These are phyloP conservation scores for Pseudorasbora parva DNA, from an alignment of 2,113 vertebrate species.

Conservation along the genomic window DNA sequence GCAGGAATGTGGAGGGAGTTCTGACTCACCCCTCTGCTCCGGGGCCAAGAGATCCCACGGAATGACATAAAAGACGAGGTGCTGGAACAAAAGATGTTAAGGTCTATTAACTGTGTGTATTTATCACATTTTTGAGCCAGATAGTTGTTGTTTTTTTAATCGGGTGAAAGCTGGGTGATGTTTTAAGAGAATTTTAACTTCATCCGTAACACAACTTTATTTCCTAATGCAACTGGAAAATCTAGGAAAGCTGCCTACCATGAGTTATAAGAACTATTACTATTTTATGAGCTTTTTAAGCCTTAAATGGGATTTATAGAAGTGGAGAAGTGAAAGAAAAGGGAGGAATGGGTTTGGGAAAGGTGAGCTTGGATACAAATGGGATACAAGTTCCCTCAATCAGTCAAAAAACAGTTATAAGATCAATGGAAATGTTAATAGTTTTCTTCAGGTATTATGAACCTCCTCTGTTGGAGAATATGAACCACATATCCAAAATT, in stretches of 20 bases:
- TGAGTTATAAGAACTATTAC: neutral
- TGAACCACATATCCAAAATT: too few species aligned
- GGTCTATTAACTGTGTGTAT: conserved; percentile 40
- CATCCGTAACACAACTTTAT: conserved; percentile 55
- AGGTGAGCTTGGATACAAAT: neutral
- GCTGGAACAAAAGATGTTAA: conserved; percentile 49
- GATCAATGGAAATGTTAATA: too few species aligned
- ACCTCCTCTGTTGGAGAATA: too few species aligned
- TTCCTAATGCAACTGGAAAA: conserved; percentile 13
- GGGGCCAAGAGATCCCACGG: conserved; percentile 42
- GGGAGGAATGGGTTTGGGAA: neutral
- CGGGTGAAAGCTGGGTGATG: neutral
- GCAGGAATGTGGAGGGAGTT: conserved; percentile 25
- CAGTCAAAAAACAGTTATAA: neutral
- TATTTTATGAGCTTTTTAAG: neutral
- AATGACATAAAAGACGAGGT: conserved; percentile 45
- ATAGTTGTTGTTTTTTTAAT: neutral
- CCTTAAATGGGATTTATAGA: neutral
- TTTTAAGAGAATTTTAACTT: neutral
- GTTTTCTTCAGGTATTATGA: too few species aligned
- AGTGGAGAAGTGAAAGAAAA: neutral
- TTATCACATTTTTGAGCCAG: conserved; percentile 53
- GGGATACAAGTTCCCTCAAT: neutral
- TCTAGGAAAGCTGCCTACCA: neutral
- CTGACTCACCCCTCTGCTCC: conserved; percentile 11